These are phyloP conservation scores for Montipora foliosa DNA, from an alignment of 64 coral and sea anemone genomes.

Conservation along the genomic window DNA sequence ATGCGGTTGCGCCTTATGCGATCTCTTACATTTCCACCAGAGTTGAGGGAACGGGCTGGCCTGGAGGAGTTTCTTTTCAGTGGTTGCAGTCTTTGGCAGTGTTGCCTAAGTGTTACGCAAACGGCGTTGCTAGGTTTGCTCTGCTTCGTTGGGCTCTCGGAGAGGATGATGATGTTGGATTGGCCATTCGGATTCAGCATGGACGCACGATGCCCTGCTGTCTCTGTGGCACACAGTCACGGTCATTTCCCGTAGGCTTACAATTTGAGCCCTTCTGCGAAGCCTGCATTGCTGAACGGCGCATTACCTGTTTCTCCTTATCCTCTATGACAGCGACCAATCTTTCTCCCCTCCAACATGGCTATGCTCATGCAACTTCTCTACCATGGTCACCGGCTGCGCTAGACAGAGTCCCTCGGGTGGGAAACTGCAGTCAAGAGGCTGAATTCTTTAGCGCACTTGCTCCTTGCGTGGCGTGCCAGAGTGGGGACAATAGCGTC, in stretches of 20 bases:
- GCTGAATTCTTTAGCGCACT: no score
- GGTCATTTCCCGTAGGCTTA: background rate
- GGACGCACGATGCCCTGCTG: background rate
- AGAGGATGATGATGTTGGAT: constrained; percentile 18
- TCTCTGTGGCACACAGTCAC: background rate
- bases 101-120: background rate
- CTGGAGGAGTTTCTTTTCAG: background rate
- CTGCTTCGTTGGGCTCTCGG: background rate
- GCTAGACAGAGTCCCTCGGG: no score
- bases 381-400: no score
- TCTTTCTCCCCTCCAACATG: no score
- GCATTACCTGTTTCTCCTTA: no score
- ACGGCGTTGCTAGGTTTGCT: constrained; percentile 19
- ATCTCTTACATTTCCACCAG: background rate
- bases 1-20: background rate
- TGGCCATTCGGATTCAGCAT: background rate
- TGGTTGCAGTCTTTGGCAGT: background rate
- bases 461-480: background rate
- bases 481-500: background rate
- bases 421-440: no score
- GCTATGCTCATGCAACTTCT: no score
- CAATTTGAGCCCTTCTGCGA: no score
- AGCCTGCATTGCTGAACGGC: no score
- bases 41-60: background rate
- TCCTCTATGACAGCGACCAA: no score